phyloP scores from a whole-genome alignment of 2,113 vertebrate species.

The Cyanoramphus novaezelandiae region DNA sequence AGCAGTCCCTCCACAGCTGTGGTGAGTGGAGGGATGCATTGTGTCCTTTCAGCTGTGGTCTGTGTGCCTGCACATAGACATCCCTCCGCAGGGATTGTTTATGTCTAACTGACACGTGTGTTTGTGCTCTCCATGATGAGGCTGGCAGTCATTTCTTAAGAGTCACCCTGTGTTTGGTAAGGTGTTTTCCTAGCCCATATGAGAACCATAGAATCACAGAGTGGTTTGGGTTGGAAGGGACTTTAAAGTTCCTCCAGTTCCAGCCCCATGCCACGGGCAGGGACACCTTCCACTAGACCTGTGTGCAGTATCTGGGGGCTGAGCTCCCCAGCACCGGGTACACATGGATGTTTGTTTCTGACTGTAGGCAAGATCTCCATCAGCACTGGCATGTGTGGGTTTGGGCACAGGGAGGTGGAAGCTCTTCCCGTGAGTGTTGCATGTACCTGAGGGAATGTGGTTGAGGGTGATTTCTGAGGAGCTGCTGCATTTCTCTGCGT shows the following conservation, averaged over 20 bases:
- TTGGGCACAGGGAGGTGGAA: background rate
- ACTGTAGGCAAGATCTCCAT: background rate
- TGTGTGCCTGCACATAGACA: background rate
- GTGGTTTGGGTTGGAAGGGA: background rate
- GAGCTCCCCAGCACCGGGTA: background rate
- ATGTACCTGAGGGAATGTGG: accelerated
- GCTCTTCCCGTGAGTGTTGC: background rate
- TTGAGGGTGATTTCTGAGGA: background rate
- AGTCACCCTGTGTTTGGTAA: background rate
- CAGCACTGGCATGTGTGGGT: background rate
- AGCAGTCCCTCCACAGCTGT: background rate
- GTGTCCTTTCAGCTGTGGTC: background rate
- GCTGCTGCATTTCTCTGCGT: background rate
- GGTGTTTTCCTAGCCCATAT: background rate
- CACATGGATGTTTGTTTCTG: background rate
- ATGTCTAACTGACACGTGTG: background rate
- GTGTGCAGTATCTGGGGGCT: background rate
- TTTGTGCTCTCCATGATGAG: background rate
- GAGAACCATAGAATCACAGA: background rate
- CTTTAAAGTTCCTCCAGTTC: background rate
- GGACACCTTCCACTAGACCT: background rate
- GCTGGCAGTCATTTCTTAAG: background rate
- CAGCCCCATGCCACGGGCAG: background rate
- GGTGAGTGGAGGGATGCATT: background rate
- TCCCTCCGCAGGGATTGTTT: background rate